Evolutionary conservation across 2,113 vertebrate species (phyloP).

Genomic region (Macroglossus sobrinus): DNA sequence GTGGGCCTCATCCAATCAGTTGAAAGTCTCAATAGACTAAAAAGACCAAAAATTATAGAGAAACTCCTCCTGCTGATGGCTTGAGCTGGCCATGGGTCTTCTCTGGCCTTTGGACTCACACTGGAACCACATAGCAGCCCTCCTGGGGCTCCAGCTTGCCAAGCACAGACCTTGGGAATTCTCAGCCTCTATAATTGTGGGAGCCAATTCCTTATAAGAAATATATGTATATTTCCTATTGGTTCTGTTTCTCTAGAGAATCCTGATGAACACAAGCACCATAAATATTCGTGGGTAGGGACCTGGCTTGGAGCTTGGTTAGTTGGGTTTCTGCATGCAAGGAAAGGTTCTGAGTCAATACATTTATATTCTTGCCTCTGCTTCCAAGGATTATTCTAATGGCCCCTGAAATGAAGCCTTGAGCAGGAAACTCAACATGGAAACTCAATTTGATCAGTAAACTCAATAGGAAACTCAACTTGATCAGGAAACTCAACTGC

Average conservation of each 20-base stretch:
- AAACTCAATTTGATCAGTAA: conserved; percentile 34
- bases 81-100: not conserved
- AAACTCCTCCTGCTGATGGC: not conserved
- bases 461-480: conserved; percentile 1
- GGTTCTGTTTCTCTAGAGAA: conserved; percentile 28
- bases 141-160: not conserved
- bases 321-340: not conserved
- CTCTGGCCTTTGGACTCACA: not conserved
- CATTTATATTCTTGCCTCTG: not conserved
- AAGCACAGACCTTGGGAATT: not conserved
- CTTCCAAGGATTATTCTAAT: conserved; percentile 31
- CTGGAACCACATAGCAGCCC: not conserved
- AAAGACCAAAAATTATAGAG: not conserved
- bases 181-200: not conserved
- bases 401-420: not conserved
- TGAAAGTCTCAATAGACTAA: not conserved
- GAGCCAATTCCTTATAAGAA: not conserved
- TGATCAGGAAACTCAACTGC: conserved; percentile 35
- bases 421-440: conserved; percentile 18
- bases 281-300: not conserved
- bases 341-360: not conserved
- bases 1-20: not conserved
- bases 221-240: not conserved
- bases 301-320: not conserved
- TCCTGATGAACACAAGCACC: not conserved